Conservation (phyloP, 1,140 invertebrate genomes). For the Zaprionus gabonicus region DNA sequence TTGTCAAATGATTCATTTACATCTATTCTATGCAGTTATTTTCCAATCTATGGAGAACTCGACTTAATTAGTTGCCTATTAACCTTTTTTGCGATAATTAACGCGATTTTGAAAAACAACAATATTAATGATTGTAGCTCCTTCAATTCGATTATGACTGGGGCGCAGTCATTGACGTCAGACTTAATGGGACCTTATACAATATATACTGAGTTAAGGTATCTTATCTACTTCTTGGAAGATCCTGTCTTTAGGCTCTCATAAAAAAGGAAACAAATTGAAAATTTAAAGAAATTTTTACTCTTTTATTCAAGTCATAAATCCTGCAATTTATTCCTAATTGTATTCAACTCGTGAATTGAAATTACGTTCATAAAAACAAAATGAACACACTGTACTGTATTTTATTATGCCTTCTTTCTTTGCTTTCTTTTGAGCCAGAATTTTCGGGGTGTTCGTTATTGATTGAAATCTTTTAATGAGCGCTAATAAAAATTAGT, state of each 20-base stretch:
- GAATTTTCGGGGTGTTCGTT: neutral
- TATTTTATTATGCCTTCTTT: neutral
- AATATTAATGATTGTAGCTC: neutral
- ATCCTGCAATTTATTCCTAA: neutral
- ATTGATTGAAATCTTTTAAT: neutral
- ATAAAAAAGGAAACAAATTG: neutral
- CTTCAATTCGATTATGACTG: conserved; percentile 5
- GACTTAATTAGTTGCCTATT: conserved; percentile 1
- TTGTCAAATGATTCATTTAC: neutral
- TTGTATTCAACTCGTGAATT: neutral
- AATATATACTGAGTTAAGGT: neutral
- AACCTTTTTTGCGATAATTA: conserved; percentile 6
- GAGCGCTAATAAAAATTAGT: neutral
- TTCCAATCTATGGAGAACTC: neutral
- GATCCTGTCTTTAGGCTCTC: neutral
- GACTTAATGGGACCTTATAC: neutral
- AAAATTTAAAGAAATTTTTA: neutral
- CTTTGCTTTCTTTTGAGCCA: neutral
- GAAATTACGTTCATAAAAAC: neutral
- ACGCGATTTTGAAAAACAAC: neutral
- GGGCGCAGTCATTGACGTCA: neutral
- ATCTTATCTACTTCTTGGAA: neutral
- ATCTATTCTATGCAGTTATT: conserved; percentile 8
- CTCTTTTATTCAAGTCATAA: neutral
- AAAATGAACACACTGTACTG: neutral